These are phyloP conservation scores for Anguilla anguilla DNA, from an alignment of 2,797 vertebrate species.

Conservation along the genomic window DNA sequence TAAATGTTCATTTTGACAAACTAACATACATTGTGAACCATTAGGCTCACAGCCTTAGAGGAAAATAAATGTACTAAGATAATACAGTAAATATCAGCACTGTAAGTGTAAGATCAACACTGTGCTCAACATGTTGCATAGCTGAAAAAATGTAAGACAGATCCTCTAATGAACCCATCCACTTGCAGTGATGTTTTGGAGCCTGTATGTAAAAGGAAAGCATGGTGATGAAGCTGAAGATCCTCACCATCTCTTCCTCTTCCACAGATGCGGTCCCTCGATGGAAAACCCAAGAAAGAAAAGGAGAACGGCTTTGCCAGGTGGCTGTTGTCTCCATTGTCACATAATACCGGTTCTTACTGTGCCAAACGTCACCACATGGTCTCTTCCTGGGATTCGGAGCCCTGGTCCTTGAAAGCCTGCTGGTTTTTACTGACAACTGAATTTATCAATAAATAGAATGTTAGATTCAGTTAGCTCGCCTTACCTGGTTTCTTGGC, in stretches of 20 bases:
- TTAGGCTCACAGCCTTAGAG: not conserved
- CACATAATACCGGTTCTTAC: not conserved
- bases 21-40: not conserved
- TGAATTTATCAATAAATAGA: not conserved
- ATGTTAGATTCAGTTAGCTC: not conserved
- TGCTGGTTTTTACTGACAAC: not conserved
- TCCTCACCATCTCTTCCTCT: conserved; percentile 40
- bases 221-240: not conserved
- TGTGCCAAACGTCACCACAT: not conserved
- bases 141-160: not conserved
- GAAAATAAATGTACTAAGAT: not conserved
- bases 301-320: conserved; percentile 96
- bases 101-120: not conserved
- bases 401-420: not conserved
- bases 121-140: not conserved
- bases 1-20: not conserved
- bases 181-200: not conserved
- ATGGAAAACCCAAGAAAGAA: conserved; percentile 90
- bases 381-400: not conserved
- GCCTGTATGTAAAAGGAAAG: not conserved
- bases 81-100: not conserved
- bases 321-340: conserved; percentile 61
- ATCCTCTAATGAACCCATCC: not conserved
- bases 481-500: not conserved
- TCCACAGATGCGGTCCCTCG: conserved; percentile 75